phyloP scores from a whole-genome alignment of 2,888 invertebrate genomes.

The Tenodera sinensis region DNA sequence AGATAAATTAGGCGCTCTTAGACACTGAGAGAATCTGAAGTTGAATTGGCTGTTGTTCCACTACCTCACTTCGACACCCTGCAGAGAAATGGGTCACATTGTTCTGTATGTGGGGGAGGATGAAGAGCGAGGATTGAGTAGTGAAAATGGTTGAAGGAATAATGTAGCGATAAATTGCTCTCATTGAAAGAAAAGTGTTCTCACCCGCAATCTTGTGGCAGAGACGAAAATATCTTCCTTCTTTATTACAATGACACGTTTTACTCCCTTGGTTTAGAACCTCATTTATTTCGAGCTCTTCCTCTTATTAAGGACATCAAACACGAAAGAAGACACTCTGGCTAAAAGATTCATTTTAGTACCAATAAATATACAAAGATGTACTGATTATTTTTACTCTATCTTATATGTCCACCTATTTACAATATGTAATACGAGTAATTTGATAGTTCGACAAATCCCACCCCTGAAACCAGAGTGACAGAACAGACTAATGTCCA shows the following conservation, averaged over 20 bases:
- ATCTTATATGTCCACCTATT: too few relatives aligned
- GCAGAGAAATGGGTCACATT: background rate
- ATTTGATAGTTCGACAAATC: too few relatives aligned
- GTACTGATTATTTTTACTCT: too few relatives aligned
- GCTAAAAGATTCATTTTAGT: too few relatives aligned
- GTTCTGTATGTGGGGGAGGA: background rate
- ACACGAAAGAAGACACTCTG: too few relatives aligned
- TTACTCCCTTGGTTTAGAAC: background rate
- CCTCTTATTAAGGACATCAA: too few relatives aligned
- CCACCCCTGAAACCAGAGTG: too few relatives aligned
- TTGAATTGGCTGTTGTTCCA: background rate
- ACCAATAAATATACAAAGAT: too few relatives aligned
- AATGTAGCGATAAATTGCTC: background rate
- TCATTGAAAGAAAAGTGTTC: background rate
- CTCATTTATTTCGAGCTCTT: background rate
- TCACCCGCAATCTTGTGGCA: background rate
- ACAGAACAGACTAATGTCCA: too few relatives aligned
- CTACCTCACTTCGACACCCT: background rate
- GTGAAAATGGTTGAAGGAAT: background rate
- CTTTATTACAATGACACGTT: background rate
- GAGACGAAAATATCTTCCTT: background rate
- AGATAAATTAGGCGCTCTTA: conserved; percentile 11
- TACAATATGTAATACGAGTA: too few relatives aligned
- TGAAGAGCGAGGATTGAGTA: background rate
- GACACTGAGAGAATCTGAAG: background rate